Percentiles rank a stretch among this genome's conserved stretches.
These are phyloP conservation scores for Brachionus koreanus DNA, from an alignment of 1,140 invertebrate species.

Conservation along the genomic window DNA sequence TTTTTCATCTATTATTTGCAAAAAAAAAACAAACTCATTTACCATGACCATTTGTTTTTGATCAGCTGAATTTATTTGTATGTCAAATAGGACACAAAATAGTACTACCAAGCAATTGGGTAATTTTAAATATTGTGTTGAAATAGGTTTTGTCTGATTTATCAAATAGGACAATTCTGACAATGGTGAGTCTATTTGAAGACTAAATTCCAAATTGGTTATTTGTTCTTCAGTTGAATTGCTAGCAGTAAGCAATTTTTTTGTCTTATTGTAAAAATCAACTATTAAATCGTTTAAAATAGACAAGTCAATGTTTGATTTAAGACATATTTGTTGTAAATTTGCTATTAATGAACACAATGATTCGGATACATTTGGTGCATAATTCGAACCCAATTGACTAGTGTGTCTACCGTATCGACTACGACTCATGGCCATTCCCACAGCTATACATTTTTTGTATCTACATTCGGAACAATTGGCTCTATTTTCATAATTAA, in stretches of 20 bases:
- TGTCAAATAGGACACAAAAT: slow-evolving; percentile 37
- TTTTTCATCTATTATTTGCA: background rate
- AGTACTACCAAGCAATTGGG: background rate
- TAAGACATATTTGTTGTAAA: slow-evolving; percentile 4
- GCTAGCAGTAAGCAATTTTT: background rate
- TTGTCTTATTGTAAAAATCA: background rate
- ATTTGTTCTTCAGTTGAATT: background rate
- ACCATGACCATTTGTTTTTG: background rate
- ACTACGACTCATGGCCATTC: slow-evolving; percentile 36
- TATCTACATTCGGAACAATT: slow-evolving; percentile 40
- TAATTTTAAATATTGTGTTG: background rate
- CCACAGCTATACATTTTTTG: slow-evolving; percentile 39
- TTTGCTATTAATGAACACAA: background rate
- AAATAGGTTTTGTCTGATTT: background rate
- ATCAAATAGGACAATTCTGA: slow-evolving; percentile 29
- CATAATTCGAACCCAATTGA: background rate
- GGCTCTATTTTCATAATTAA: slow-evolving; percentile 35
- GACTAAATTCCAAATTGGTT: background rate
- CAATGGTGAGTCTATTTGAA: slow-evolving; percentile 10
- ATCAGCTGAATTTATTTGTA: background rate
- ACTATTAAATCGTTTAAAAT: slow-evolving; percentile 3
- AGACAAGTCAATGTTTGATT: background rate
- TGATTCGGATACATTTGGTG: background rate
- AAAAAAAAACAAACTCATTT: background rate
- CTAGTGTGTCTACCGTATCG: slow-evolving; percentile 4